Evolutionary conservation across 2,797 vertebrate species (phyloP).

Genomic region (Kryptopterus vitreolus): DNA sequence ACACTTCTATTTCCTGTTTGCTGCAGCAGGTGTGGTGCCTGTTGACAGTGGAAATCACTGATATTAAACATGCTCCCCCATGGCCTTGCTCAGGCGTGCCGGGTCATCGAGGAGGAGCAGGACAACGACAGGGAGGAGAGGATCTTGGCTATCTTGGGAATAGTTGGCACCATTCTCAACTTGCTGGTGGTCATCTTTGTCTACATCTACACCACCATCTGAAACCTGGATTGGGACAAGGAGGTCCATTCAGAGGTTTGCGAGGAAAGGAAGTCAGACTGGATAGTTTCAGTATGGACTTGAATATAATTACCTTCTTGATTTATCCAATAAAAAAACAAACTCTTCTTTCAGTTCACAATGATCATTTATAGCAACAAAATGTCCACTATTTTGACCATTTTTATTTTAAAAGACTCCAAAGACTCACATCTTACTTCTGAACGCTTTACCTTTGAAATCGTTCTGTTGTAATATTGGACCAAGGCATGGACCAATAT

Average conservation of each 20-base stretch:
- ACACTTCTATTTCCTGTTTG: background rate
- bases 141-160: conserved; percentile 74
- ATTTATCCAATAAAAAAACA: conserved; percentile 34
- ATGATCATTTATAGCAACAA: background rate
- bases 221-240: conserved; percentile 18
- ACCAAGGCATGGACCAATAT: conserved; percentile 49
- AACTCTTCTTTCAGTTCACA: conserved; percentile 25
- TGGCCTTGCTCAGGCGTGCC: conserved; percentile 72
- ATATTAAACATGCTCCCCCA: conserved; percentile 81
- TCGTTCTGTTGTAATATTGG: conserved; percentile 41
- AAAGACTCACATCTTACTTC: conserved; percentile 4
- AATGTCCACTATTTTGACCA: background rate
- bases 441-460: conserved; percentile 2
- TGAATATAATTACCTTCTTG: conserved; percentile 6
- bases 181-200: conserved; percentile 78
- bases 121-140: conserved; percentile 75
- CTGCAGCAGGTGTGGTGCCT: conserved; percentile 64
- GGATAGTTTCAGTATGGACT: background rate
- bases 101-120: conserved; percentile 69
- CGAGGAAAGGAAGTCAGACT: background rate
- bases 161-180: conserved; percentile 81
- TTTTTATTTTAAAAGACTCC: background rate
- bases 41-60: conserved; percentile 73
- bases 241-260: background rate
- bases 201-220: conserved; percentile 74